Evolutionary conservation across 2,113 vertebrate species (phyloP), one percentile per base, ranked within the genome.

Genomic region (Heteronetta atricapilla): DNA sequence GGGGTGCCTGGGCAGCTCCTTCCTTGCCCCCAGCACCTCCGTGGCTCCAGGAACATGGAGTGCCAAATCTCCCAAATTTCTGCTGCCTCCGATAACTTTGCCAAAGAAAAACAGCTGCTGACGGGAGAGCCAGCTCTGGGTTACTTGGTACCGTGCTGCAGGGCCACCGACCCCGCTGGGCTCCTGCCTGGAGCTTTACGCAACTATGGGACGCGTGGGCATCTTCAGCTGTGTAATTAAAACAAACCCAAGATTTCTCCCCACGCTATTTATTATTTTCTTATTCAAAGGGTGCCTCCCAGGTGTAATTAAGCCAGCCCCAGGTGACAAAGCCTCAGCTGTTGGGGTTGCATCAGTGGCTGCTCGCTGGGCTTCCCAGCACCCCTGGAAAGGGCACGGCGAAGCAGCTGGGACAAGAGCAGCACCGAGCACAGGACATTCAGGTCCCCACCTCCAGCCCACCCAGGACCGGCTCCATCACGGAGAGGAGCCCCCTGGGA

Each of bases 231-330:
- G 78, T 96, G 94, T 89, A 78, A 29, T 69, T 84, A 22, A 60
- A 52, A 17, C 2, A 36, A 56, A 44, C 73, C 21, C 42, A 69
- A 74, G 74, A 64, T 90, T 22, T 50, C 23, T 7, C 13, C 50
- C 50, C 12, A 3, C 20, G 64, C 34, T 9, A 59, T 38, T 28
- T 8, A 78, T 90, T 95, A 69, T 82, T 76, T 88, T 55, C 89
- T 93, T 67, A 36, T 90, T 88, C 48, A 6, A 86, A 86, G 90
- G 86, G 82, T 75, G 55, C 50, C 83, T 87, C 31, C 56, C 13
- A 87, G 86, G 81, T 95, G 86, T 59, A 86, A 96, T 69, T 73
- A 94, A 93, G 66, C 48, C 95, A 88, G 87, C 88, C 94, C 81
- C 86, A 33, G 94, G 94, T 87, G 91, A 82, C 36, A n/a, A 82